Conservation (phyloP, 2,888 invertebrate species). For the Lasioglossum figueresi region DNA sequence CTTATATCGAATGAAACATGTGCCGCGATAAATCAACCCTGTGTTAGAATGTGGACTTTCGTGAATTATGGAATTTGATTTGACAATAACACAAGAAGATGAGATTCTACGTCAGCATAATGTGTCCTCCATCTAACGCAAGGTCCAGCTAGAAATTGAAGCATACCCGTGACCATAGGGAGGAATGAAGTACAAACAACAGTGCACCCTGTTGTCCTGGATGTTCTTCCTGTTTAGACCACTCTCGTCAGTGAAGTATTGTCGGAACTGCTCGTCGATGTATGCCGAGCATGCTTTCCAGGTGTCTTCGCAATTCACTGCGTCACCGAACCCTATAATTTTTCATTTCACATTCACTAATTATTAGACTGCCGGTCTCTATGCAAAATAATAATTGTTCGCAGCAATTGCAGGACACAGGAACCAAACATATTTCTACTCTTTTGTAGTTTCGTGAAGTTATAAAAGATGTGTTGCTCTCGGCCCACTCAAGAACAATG, state of each 20-base stretch:
- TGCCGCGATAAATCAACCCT: too few species aligned
- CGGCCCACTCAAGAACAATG: too few species aligned
- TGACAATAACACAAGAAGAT: too few species aligned
- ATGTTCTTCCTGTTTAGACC: conserved; percentile 97
- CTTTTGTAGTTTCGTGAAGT: too few species aligned
- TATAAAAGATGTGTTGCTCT: too few species aligned
- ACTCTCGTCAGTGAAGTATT: conserved; percentile 95
- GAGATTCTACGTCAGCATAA: not conserved
- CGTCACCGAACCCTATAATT: conserved; percentile 92
- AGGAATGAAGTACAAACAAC: conserved; percentile 97
- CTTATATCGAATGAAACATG: too few species aligned
- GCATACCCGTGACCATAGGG: conserved; percentile 96
- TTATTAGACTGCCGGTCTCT: too few species aligned
- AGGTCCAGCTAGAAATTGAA: not conserved
- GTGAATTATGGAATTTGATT: not conserved
- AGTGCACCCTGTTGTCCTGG: conserved; percentile 97
- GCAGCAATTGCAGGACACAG: too few species aligned
- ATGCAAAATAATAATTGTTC: too few species aligned
- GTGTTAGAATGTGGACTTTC: too few species aligned
- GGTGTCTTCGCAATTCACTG: conserved; percentile 96
- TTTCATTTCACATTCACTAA: not conserved
- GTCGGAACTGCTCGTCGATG: conserved; percentile 93
- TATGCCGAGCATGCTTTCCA: conserved; percentile 96
- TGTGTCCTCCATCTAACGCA: not conserved
- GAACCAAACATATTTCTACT: too few species aligned